Percentiles rank a stretch among this genome's conserved stretches.
Conservation (phyloP, 2,888 invertebrate species). For the Dioctria linearis region DNA sequence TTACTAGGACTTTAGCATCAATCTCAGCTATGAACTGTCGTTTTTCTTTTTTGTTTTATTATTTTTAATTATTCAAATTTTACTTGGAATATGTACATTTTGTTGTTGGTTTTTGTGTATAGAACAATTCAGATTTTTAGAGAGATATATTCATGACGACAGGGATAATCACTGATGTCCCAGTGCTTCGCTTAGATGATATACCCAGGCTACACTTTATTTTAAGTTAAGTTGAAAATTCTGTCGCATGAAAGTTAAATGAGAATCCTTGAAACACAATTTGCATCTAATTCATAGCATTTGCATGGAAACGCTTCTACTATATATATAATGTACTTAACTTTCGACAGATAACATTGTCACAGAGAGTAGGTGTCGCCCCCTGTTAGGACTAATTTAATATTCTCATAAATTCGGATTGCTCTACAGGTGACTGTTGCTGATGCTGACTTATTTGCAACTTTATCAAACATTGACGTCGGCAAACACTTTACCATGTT, state of each 20-base stretch:
- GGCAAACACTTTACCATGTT: not conserved
- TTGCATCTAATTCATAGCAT: constrained; percentile 37
- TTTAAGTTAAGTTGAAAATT: constrained; percentile 11
- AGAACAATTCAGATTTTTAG: not conserved
- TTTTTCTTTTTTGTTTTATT: too few relatives aligned
- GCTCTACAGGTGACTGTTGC: constrained; percentile 2
- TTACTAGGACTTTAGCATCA: not conserved
- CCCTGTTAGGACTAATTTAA: constrained; percentile 25
- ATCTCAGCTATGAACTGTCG: not conserved
- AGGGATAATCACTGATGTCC: constrained; percentile 21
- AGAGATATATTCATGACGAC: not conserved
- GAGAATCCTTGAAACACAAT: constrained; percentile 30
- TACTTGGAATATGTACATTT: not conserved
- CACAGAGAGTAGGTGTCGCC: not conserved
- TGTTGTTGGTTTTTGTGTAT: not conserved
- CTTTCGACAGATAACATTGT: not conserved
- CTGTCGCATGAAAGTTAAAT: constrained; percentile 32
- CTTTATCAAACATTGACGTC: not conserved
- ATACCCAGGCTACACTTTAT: not conserved
- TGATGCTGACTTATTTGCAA: not conserved
- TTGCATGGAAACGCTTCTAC: constrained; percentile 17
- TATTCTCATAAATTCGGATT: constrained; percentile 34
- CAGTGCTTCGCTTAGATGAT: not conserved
- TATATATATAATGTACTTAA: not conserved
- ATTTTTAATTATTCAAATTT: constrained; percentile 19